Evolutionary conservation across 2,113 vertebrate genomes (phyloP), one percentile per base, ranked within the genome.

Genomic region (Zapus hudsonius): DNA sequence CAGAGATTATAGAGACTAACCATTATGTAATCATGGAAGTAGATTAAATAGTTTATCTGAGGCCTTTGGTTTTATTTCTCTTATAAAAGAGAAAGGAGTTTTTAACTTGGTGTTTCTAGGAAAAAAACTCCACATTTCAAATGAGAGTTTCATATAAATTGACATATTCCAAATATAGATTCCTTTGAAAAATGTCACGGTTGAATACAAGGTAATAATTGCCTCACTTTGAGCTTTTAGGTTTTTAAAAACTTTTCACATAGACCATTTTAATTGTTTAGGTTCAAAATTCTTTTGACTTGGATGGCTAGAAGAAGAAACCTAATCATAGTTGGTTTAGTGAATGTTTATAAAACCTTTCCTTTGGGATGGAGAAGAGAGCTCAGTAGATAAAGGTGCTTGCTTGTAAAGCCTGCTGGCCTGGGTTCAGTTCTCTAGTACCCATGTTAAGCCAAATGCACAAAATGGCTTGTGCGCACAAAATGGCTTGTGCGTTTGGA

Each of bases 71-170:
- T 92, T 80, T 86, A 59, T 59, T 42, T 70, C 36, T 91, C 63
- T 73, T 81, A 74, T 74, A 66, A 66, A 84, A 40, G 31, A 91
- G 38, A 63, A 87, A 69, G 67, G 81, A 90, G 38, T 90, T 11
- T 94, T 93, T 31, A 82, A 40, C 23, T 84, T 79, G 31, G 27
- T 91, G 63, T 67, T 89, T 90, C 33, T 75, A 81, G 63, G 57
- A 81, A 94, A 87, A 44, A 91, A 81, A 87, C 89, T 93, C 93
- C 44, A 89, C 70, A 89, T 94, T 89, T 88, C 52, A 94, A 69
- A 70, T 74, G 52, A 91, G 44, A 74, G 33, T 93, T 87, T 89
- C 52, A 66, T 94, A 76, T 87, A 94, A 94, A 91, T 84, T 42
- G 72, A 67, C 67, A 76, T 92, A 85, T 64, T 89, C 38, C 47